These are phyloP conservation scores for Pseudococcus jackbeardsleyi DNA, from an alignment of 2,888 invertebrate genomes.

Conservation along the genomic window DNA sequence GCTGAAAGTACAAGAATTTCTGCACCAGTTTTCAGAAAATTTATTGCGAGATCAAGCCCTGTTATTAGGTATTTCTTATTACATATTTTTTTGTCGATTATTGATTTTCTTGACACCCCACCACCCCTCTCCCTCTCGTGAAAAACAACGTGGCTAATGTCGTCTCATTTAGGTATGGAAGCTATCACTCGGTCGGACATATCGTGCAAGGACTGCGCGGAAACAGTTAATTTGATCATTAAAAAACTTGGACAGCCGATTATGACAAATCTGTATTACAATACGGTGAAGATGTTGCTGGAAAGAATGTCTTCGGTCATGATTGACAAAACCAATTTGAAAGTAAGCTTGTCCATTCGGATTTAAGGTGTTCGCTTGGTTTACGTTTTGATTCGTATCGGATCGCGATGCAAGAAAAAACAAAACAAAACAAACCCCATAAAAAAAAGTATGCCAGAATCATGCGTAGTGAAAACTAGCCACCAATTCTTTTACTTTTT, in stretches of 20 bases:
- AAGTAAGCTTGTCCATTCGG: slow-evolving; percentile 71
- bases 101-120: no score
- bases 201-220: slow-evolving; percentile 95
- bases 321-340: slow-evolving; percentile 91
- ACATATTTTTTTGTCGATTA: no score
- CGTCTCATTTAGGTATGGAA: slow-evolving; percentile 78
- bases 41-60: slow-evolving; percentile 75
- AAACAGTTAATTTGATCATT: slow-evolving; percentile 80
- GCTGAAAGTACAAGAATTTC: slow-evolving; percentile 89
- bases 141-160: no score
- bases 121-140: no score
- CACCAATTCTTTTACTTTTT: no score
- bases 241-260: slow-evolving; percentile 95
- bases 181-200: slow-evolving; percentile 89
- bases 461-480: no score
- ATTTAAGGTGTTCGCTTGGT: no score
- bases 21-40: slow-evolving; percentile 85
- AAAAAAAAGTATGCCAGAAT: no score
- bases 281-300: slow-evolving; percentile 93
- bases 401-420: no score
- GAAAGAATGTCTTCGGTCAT: slow-evolving; percentile 96
- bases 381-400: no score
- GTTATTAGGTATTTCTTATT: slow-evolving; percentile 66
- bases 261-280: slow-evolving; percentile 95
- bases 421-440: no score